Percentiles rank a stretch among this genome's conserved stretches.
Conservation (phyloP, 1,140 invertebrate species). For the Leguminivora glycinivorella region DNA sequence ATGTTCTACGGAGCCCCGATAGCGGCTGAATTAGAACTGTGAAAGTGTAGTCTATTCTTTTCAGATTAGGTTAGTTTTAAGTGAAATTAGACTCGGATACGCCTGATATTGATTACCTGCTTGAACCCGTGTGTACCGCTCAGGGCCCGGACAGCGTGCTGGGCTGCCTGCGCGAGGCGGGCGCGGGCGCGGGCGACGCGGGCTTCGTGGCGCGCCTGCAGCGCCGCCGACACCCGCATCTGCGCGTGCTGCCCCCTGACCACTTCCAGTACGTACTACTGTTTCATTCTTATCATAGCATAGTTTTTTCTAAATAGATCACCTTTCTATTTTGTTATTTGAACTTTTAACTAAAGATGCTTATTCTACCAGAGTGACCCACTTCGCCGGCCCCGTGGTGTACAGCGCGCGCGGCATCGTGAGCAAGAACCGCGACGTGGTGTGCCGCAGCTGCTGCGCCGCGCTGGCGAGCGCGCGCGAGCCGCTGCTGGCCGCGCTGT, state of each 20-base stretch:
- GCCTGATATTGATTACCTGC: too few species aligned
- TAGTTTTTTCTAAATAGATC: background rate
- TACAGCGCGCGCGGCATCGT: conserved; percentile 62
- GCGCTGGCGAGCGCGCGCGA: conserved; percentile 53
- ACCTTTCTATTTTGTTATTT: background rate
- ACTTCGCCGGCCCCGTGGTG: conserved; percentile 63
- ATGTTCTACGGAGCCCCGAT: too few species aligned
- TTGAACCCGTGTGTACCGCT: too few species aligned
- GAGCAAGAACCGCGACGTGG: conserved; percentile 56
- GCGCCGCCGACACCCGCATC: conserved; percentile 83
- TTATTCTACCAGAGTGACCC: conserved; percentile 48
- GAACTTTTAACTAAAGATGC: background rate
- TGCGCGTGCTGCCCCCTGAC: conserved; percentile 74
- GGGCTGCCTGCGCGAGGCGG: conserved; percentile 80
- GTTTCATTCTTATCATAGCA: background rate
- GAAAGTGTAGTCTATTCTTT: too few species aligned
- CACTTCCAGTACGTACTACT: conserved; percentile 52
- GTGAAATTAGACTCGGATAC: too few species aligned
- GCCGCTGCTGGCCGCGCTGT: conserved; percentile 62
- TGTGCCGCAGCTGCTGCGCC: conserved; percentile 49
- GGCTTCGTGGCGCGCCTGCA: conserved; percentile 87
- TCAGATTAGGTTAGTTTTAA: too few species aligned
- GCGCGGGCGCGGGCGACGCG: conserved; percentile 79
- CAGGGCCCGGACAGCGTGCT: conserved; percentile 62
- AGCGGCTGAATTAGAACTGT: too few species aligned